These are phyloP conservation scores for Drosophila koepferae DNA, from an alignment of 2,888 invertebrate genomes.

Conservation along the genomic window DNA sequence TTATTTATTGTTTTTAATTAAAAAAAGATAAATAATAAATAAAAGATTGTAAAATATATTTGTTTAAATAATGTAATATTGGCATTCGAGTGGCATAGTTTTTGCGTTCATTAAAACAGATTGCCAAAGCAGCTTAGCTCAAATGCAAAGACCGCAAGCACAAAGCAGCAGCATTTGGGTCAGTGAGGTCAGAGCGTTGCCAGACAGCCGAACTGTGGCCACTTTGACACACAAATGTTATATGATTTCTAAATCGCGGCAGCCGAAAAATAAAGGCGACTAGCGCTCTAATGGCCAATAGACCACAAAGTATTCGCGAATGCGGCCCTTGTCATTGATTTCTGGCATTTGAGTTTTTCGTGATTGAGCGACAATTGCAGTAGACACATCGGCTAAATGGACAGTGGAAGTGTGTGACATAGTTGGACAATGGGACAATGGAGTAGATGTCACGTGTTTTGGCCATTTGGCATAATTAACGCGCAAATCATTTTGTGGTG, in stretches of 20 bases:
- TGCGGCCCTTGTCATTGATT: conserved; percentile 58
- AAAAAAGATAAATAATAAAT: too few species aligned
- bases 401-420: not conserved
- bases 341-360: conserved; percentile 41
- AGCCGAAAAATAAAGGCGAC: conserved; percentile 24
- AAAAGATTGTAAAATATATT: not conserved
- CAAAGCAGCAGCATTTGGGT: conserved; percentile 44
- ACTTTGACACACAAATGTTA: conserved; percentile 45
- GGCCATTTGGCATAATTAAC: conserved; percentile 65
- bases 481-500: conserved; percentile 49
- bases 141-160: conserved; percentile 44
- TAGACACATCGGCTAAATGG: not conserved
- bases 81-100: not conserved
- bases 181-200: conserved; percentile 28
- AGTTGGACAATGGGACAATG: not conserved
- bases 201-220: conserved; percentile 36
- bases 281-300: conserved; percentile 52
- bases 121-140: conserved; percentile 1
- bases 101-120: conserved; percentile 11
- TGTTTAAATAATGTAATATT: not conserved
- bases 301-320: conserved; percentile 61
- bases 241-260: conserved; percentile 40
- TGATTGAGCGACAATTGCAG: conserved; percentile 28
- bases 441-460: conserved; percentile 13
- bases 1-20: too few species aligned